Base-by-base conservation (phyloP, 2,113 vertebrate species). In the Rutilus rutilus region DNA sequence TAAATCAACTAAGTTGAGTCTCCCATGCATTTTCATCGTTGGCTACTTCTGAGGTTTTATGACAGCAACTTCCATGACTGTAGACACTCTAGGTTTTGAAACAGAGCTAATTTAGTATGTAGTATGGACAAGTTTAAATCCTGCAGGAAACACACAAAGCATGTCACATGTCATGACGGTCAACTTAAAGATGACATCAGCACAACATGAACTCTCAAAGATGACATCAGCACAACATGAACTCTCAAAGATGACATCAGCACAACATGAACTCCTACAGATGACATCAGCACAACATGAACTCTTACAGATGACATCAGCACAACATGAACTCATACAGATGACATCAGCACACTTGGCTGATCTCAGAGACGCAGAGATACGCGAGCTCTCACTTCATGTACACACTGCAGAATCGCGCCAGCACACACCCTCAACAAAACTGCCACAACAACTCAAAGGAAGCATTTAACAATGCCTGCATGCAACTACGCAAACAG, bases 341-440 rank as follows among this genome's bases (percentile, higher is more conserved):
- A 71, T 73, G 59, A 77, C 75, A 87, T 73, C 65, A 79, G 67
- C 36, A 39, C 30, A 54, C 5, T 12, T 47, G n/a, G n/a, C 15
- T 39, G 21, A 42, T 42, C 54, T 42, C 33, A 19, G 67, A 69
- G 75, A 59, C 2, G 0, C 76, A 42, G 36, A 80, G 78, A 80
- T 45, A 62, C 7, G 2, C 6, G 36, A 62, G 36, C 78, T 33
- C 25, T 8, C 14, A 80, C 57, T 64, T 80, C 78, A 39, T 47
- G 78, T 62, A 30, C 6, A 42, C 21, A 25, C 36, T 80, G 78
- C 39, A 45, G 15, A 80, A 62, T 12, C 15, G 42, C 17, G 42
- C 6, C n/a, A 64, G n/a, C 39, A 30, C n/a, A 60, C 54, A 0
- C 54, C 83, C 50, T 23, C 47, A 57, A 19, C 52, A 84, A 25